Conservation (phyloP, 2,888 invertebrate species). For the Drosophila anomelani region DNA sequence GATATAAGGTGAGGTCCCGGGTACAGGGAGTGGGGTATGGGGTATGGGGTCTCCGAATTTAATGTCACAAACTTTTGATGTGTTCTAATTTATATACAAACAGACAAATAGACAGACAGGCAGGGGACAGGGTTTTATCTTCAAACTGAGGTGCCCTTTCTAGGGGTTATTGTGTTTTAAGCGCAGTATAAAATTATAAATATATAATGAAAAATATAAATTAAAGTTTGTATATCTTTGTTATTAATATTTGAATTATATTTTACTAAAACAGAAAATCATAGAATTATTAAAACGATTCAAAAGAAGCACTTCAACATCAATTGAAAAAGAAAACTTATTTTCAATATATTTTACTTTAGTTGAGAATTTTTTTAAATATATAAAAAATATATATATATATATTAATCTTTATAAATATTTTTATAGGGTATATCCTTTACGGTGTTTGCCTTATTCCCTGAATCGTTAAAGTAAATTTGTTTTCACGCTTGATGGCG, state of each 20-base stretch:
- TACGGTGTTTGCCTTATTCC: neutral
- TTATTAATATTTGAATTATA: neutral
- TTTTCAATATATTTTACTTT: too few relatives aligned
- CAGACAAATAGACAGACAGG: constrained; percentile 49
- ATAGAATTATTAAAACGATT: too few relatives aligned
- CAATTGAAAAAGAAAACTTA: too few relatives aligned
- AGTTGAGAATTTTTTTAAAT: too few relatives aligned
- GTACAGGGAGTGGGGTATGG: neutral
- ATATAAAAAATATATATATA: too few relatives aligned
- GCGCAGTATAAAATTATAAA: too few relatives aligned
- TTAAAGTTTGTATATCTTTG: neutral
- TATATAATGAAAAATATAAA: neutral
- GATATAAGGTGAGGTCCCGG: neutral
- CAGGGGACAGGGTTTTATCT: neutral
- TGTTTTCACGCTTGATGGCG: constrained; percentile 78
- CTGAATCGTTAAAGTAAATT: constrained; percentile 73
- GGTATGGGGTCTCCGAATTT: constrained; percentile 37
- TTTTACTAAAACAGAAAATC: too few relatives aligned
- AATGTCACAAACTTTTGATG: constrained; percentile 74
- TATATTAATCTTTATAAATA: neutral
- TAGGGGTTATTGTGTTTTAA: neutral
- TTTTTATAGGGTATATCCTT: neutral
- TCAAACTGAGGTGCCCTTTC: neutral
- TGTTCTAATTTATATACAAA: constrained; percentile 71
- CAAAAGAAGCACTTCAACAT: too few relatives aligned